Evolutionary conservation across 2,797 vertebrate genomes (phyloP).

Genomic region (Oreochromis mossambicus): DNA sequence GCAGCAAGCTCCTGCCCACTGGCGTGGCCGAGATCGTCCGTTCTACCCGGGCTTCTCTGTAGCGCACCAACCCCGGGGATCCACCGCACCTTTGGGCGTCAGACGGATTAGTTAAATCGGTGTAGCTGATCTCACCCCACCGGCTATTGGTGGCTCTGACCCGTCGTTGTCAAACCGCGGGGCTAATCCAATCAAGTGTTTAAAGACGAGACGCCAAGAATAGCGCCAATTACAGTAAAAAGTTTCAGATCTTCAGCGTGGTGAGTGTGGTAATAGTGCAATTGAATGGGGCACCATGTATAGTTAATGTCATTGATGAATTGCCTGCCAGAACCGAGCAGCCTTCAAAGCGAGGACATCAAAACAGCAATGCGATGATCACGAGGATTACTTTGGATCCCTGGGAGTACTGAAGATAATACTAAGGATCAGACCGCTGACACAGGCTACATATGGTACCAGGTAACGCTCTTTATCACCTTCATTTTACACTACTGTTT

Average conservation of each 20-base stretch:
- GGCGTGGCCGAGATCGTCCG: slow-evolving; percentile 41
- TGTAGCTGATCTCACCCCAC: slow-evolving; percentile 59
- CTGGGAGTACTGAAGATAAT: slow-evolving; percentile 56
- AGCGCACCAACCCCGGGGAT: slow-evolving; percentile 45
- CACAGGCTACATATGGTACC: slow-evolving; percentile 62
- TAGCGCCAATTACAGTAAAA: slow-evolving; percentile 71
- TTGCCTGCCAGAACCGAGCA: slow-evolving; percentile 49
- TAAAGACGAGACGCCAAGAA: slow-evolving; percentile 72
- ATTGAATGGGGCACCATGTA: slow-evolving; percentile 39
- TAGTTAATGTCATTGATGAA: slow-evolving; percentile 49
- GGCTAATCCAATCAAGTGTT: slow-evolving; percentile 80
- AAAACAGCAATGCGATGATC: slow-evolving; percentile 65
- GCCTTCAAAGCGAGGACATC: slow-evolving; percentile 61
- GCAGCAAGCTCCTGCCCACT: slow-evolving; percentile 32
- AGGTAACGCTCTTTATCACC: slow-evolving; percentile 43
- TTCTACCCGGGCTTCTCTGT: slow-evolving; percentile 49
- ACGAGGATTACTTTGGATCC: slow-evolving; percentile 63
- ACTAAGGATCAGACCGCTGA: slow-evolving; percentile 53
- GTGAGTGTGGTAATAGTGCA: slow-evolving; percentile 19
- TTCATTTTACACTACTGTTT: neutral
- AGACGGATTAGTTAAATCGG: slow-evolving; percentile 71
- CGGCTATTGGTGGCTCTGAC: slow-evolving; percentile 67
- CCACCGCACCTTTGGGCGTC: slow-evolving; percentile 66
- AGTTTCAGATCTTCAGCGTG: slow-evolving; percentile 52
- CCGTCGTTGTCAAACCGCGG: slow-evolving; percentile 68